Percentiles rank a stretch among this genome's conserved stretches.
phyloP scores from a whole-genome alignment of 2,797 vertebrate species.

The Ptychadena robeensis region DNA sequence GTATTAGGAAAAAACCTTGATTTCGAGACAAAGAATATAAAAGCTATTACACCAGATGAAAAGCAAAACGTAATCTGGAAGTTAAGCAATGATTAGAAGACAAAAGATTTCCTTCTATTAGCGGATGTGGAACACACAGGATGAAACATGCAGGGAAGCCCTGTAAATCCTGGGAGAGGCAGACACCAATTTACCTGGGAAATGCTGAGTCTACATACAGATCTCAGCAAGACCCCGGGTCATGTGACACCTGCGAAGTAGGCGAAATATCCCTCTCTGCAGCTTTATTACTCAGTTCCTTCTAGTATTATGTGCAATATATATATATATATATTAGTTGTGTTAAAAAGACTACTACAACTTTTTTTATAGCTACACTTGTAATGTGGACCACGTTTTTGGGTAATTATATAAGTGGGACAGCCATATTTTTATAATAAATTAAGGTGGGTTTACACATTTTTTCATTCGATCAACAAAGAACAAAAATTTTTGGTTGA shows the following conservation, averaged over 20 bases:
- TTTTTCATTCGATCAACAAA: too few species aligned
- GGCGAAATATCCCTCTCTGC: not conserved
- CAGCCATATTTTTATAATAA: too few species aligned
- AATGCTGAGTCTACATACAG: not conserved
- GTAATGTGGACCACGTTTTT: too few species aligned
- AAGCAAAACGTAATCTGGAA: not conserved
- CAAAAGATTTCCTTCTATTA: not conserved
- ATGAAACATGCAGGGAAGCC: conserved; percentile 2
- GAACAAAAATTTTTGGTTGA: too few species aligned
- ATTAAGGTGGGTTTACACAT: too few species aligned
- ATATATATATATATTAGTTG: too few species aligned
- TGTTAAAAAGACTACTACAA: too few species aligned
- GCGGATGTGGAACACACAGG: not conserved
- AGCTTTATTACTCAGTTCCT: not conserved
- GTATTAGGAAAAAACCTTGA: not conserved
- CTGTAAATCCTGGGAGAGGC: not conserved
- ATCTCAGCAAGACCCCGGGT: not conserved
- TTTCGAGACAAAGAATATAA: not conserved
- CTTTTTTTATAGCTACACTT: too few species aligned
- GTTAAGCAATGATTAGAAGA: not conserved
- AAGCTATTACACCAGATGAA: not conserved
- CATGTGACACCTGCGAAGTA: not conserved
- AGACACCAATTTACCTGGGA: not conserved
- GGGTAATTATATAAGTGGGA: too few species aligned
- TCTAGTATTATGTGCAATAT: not conserved